A percentile compares a stretch with the other conserved stretches of the same genome.
Evolutionary conservation across 2,113 vertebrate species (phyloP).

Genomic region (Callipepla squamata): DNA sequence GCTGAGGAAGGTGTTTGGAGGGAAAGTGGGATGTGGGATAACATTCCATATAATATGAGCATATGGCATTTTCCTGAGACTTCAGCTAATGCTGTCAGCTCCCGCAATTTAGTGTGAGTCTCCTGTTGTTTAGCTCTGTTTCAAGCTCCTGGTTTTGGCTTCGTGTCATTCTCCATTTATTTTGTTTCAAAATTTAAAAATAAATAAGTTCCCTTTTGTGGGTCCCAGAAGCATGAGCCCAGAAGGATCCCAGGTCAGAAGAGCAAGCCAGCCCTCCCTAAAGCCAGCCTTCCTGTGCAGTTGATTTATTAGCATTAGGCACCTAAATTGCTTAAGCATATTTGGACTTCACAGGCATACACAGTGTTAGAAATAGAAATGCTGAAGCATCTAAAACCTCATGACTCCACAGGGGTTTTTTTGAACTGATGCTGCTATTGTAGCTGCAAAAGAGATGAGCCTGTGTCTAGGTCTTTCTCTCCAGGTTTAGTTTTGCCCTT

Average conservation of each 20-base stretch:
- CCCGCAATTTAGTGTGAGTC: not conserved
- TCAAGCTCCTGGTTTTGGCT: not conserved
- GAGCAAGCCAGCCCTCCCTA: not conserved
- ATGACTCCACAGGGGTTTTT: conserved; percentile 29
- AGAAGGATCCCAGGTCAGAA: not conserved
- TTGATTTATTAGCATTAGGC: not conserved
- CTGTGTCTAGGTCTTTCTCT: conserved; percentile 33
- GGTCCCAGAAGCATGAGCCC: not conserved
- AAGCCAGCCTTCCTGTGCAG: not conserved
- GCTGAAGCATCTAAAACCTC: conserved; percentile 42
- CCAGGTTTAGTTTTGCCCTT: conserved; percentile 49
- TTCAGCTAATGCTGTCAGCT: not conserved
- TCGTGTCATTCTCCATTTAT: not conserved
- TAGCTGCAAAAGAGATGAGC: conserved; percentile 11
- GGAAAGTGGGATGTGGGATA: not conserved
- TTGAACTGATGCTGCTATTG: conserved; percentile 10
- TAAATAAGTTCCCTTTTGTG: not conserved
- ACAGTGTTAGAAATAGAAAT: conserved; percentile 18
- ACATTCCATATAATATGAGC: not conserved
- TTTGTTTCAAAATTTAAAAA: no score
- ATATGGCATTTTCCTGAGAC: not conserved
- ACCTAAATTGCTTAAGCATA: not conserved
- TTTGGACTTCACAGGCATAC: not conserved
- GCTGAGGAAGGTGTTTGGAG: not conserved
- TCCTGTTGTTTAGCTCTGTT: not conserved